These are phyloP conservation scores for Scomber colias DNA, from an alignment of 2,113 vertebrate species.

Conservation along the genomic window DNA sequence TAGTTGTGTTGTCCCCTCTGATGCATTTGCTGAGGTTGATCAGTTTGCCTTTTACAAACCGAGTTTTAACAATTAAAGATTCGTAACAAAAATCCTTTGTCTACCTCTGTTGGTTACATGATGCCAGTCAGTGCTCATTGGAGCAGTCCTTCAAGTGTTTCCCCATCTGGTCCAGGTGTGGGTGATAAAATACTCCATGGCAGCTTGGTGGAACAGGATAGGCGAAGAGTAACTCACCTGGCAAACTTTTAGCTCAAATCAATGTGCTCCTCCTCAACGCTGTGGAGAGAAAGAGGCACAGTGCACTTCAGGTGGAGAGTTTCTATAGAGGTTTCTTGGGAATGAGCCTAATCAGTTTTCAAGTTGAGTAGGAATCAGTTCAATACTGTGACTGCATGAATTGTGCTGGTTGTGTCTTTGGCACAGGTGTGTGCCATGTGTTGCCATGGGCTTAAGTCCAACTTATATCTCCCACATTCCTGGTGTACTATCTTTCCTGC, in stretches of 20 bases:
- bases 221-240: constrained; percentile 4
- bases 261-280: constrained; percentile 31
- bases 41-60: too few species aligned
- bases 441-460: not conserved
- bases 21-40: too few species aligned
- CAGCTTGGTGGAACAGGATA: not conserved
- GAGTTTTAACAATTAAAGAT: too few species aligned
- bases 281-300: not conserved
- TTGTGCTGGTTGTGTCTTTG: constrained; percentile 5
- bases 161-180: not conserved
- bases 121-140: not conserved
- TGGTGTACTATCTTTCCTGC: not conserved
- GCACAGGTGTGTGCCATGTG: constrained; percentile 38
- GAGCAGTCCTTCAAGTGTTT: not conserved
- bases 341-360: too few species aligned
- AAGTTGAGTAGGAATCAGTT: not conserved
- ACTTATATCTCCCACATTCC: constrained; percentile 13
- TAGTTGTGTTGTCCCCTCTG: too few species aligned
- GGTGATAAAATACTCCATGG: constrained; percentile 6
- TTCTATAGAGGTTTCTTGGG: not conserved
- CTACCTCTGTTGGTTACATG: not conserved
- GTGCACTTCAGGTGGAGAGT: constrained; percentile 6
- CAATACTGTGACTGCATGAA: not conserved
- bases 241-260: constrained; percentile 15
- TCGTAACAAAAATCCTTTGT: not conserved